phyloP scores from a whole-genome alignment of 1,140 invertebrate genomes.

The Drosophila tsacasi region DNA sequence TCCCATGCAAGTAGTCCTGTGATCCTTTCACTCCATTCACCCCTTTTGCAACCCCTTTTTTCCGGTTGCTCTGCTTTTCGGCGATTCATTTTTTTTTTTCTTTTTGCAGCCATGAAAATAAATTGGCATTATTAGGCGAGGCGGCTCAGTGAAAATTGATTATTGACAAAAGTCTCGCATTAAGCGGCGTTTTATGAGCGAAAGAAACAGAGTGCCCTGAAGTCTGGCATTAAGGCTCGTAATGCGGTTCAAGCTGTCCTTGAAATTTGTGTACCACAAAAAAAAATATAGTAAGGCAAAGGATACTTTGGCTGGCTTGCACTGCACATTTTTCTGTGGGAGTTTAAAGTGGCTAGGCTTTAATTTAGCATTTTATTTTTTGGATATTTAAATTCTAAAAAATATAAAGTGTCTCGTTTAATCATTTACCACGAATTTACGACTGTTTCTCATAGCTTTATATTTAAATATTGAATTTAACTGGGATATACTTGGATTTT shows the following conservation, averaged over 20 bases:
- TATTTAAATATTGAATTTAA: not conserved
- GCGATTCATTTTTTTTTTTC: not conserved
- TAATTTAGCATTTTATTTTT: not conserved
- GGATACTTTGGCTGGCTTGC: not conserved
- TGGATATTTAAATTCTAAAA: not conserved
- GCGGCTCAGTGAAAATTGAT: conserved; percentile 76
- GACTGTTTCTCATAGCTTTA: not conserved
- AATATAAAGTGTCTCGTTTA: not conserved
- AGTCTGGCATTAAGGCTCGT: conserved; percentile 54
- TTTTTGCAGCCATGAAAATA: conserved; percentile 52
- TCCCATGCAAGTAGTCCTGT: conserved; percentile 7
- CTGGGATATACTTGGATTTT: too few species aligned
- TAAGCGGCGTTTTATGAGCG: conserved; percentile 77
- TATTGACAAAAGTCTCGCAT: conserved; percentile 73
- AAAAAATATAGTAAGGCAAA: not conserved
- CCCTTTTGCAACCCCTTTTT: conserved; percentile 51
- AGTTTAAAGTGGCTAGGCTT: not conserved
- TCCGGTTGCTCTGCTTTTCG: conserved; percentile 8
- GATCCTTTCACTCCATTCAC: conserved; percentile 3
- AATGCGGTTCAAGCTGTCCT: conserved; percentile 69
- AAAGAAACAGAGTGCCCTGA: conserved; percentile 15
- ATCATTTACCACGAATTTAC: not conserved
- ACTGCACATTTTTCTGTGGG: not conserved
- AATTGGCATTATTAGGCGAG: conserved; percentile 77
- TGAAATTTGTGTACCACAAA: conserved; percentile 49